Base-by-base conservation (phyloP, 2,888 invertebrate genomes). In the Saturnia japonica region DNA sequence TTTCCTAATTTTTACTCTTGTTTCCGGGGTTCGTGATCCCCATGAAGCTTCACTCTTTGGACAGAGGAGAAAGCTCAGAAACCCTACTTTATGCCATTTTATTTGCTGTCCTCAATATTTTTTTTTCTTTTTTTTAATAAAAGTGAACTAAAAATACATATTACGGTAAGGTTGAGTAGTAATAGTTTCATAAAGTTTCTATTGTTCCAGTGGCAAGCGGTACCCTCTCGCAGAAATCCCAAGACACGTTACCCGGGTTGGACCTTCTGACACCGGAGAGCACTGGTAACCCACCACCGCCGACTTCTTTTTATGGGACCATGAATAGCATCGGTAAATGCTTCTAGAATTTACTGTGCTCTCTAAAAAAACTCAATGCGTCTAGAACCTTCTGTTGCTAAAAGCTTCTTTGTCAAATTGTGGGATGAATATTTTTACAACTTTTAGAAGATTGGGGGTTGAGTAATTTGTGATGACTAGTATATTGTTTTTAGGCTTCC, bases 221-320 rank as follows among this genome's bases (percentile, higher is more conserved):
- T 4, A 82, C 87, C 0, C 70, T 88, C 72, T 86, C 91, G 0
- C 91, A 90, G 70, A 92, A 91, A 78, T 84, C 91, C 0, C 91
- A 91, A 68, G 94, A 94, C 42, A 77, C 93, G 1, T 76, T 94
- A 43, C 94, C 94, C 1, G 94, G 94, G 0, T 71, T 94, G 74
- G 94, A 94, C 64, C 80, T 94, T 1, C 76, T 94, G 6, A 89
- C 90, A 0, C 89, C 91, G 0, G 91, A 91, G 73, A 86, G 89
- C 70, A 83, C 89, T 28, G 88, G 90, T 8, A 89, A 88, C 66
- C 88, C 91, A 0, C 84, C 88, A 7, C 92, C 93, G 0, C 92
- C 92, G 0, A 90, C 85, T 0, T 93, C 93, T 0, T 94, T 94
- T 83, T 94, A 94, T 70, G 93, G 94, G n/a, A 87, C 88, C 54